Evolutionary conservation across 2,888 invertebrate genomes (phyloP).

Genomic region (Plebejus argus): DNA sequence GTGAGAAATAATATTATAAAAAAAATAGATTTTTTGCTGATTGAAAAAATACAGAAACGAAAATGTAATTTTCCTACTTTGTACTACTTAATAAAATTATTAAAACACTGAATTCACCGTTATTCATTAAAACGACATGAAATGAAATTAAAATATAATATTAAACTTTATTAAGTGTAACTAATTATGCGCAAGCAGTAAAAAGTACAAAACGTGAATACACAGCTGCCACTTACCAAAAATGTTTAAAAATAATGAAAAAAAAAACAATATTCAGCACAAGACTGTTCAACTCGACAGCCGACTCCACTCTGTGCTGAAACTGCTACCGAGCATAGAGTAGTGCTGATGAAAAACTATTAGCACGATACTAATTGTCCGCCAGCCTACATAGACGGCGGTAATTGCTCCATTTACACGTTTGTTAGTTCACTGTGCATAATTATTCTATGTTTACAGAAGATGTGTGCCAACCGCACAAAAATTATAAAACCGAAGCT

Average conservation of each 20-base stretch:
- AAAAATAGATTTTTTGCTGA: no score
- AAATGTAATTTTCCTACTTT: no score
- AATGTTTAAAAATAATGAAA: neutral
- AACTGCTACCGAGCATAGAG: conserved; percentile 60
- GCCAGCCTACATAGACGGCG: conserved; percentile 75
- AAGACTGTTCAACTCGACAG: conserved; percentile 65
- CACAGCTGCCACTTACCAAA: conserved; percentile 9
- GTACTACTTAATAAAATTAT: no score
- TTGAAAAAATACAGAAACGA: no score
- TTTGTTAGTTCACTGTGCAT: conserved; percentile 75
- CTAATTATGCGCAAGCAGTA: neutral
- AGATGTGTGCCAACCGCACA: conserved; percentile 61
- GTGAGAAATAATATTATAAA: no score
- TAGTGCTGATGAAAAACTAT: conserved; percentile 78
- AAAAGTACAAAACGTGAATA: neutral
- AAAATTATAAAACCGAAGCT: conserved; percentile 51
- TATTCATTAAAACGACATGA: neutral
- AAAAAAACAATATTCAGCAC: conserved; percentile 32
- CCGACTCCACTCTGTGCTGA: conserved; percentile 70
- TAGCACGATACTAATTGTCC: conserved; percentile 77
- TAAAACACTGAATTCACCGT: neutral
- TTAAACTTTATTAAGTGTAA: neutral
- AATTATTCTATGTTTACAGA: conserved; percentile 73
- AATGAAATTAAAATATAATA: neutral
- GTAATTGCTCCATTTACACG: conserved; percentile 81